A percentile compares a stretch with the other conserved stretches of the same genome.
These are phyloP conservation scores for Pampus argenteus DNA, from an alignment of 2,797 vertebrate genomes.

Conservation along the genomic window DNA sequence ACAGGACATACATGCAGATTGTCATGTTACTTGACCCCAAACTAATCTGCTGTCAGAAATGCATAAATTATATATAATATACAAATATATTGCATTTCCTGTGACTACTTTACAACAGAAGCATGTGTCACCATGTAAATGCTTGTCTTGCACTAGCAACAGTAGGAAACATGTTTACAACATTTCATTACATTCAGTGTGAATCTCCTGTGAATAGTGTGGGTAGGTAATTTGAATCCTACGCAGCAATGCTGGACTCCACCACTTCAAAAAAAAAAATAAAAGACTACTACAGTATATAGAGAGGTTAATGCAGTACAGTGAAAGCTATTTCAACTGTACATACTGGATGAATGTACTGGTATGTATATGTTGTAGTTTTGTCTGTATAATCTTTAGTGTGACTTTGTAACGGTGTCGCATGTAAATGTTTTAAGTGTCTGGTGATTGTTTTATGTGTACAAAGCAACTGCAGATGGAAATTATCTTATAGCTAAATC, in stretches of 20 bases:
- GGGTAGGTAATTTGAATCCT: not conserved
- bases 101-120: no score
- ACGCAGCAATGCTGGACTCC: not conserved
- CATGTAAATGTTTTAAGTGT: no score
- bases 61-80: no score
- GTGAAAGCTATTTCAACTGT: not conserved
- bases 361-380: no score
- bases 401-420: no score
- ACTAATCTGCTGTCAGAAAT: not conserved
- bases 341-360: no score
- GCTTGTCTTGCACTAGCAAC: not conserved
- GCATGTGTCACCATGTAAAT: not conserved
- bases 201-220: not conserved
- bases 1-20: constrained; percentile 12
- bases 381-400: no score
- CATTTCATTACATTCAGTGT: not conserved
- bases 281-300: not conserved
- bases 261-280: not conserved
- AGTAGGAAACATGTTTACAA: constrained; percentile 1
- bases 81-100: not conserved
- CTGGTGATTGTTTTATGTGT: no score
- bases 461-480: no score
- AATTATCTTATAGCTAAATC: no score
- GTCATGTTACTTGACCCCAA: constrained; percentile 28
- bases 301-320: not conserved